These are phyloP conservation scores for Addax nasomaculatus DNA, from an alignment of 2,113 vertebrate species.

Conservation along the genomic window DNA sequence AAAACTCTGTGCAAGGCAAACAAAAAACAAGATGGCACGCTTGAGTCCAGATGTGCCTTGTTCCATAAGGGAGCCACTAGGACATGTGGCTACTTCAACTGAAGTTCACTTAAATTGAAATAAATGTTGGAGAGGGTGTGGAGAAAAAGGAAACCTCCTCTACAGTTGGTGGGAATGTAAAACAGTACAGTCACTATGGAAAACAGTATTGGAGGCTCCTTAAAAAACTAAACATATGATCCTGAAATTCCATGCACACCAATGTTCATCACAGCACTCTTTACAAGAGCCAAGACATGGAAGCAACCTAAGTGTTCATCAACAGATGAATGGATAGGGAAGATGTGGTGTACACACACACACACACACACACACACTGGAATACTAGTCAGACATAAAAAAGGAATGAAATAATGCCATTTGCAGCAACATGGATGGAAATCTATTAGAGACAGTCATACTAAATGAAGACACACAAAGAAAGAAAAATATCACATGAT, in stretches of 20 bases:
- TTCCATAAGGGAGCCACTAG: not conserved
- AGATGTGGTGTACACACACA: not conserved
- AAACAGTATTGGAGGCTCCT: not conserved
- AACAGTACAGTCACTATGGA: not conserved
- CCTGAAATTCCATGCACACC: not conserved
- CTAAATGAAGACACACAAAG: not conserved
- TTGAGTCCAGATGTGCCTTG: not conserved
- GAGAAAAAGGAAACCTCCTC: not conserved
- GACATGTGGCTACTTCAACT: not conserved
- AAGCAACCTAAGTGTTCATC: not conserved
- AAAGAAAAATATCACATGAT: not conserved
- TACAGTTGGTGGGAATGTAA: not conserved
- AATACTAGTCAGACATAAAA: not conserved
- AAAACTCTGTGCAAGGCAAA: not conserved
- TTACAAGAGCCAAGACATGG: not conserved
- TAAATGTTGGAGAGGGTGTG: not conserved
- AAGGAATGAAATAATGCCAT: not conserved
- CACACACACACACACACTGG: not conserved
- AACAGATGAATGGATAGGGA: not conserved
- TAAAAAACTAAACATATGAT: not conserved
- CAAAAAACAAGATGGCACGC: not conserved
- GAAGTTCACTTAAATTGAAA: not conserved
- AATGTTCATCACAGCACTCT: not conserved
- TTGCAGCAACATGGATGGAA: not conserved
- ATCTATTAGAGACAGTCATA: not conserved